Evolutionary conservation across 2,113 vertebrate species (phyloP).

Genomic region (Siniperca chuatsi): DNA sequence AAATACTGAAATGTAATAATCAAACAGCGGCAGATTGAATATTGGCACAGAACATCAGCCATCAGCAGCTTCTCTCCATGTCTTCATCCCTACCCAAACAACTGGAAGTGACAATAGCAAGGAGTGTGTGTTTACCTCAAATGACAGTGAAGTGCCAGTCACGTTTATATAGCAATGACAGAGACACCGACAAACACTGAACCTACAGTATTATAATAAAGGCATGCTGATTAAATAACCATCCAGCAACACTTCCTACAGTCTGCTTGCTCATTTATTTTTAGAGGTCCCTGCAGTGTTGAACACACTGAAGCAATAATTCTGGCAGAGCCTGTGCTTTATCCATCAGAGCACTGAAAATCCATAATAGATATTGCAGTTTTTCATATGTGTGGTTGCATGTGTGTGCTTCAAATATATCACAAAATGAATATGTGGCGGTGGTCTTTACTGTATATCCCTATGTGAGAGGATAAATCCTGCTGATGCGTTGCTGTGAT

Average conservation of each 20-base stretch:
- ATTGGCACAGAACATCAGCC: neutral
- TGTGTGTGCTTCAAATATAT: conserved; percentile 38
- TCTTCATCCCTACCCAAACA: conserved; percentile 17
- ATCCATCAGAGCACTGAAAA: conserved; percentile 61
- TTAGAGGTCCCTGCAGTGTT: conserved; percentile 72
- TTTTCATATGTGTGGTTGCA: conserved; percentile 52
- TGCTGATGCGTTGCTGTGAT: conserved; percentile 41
- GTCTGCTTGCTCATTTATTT: conserved; percentile 73
- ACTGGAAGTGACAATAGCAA: conserved; percentile 5
- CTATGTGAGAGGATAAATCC: conserved; percentile 49
- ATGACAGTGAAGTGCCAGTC: too few relatives aligned
- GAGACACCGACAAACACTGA: conserved; percentile 16
- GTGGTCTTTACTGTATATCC: conserved; percentile 37
- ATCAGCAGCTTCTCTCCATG: neutral
- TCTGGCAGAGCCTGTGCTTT: conserved; percentile 58
- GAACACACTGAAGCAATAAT: conserved; percentile 74
- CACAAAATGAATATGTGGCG: conserved; percentile 55
- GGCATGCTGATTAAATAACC: conserved; percentile 77
- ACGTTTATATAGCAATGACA: conserved; percentile 29
- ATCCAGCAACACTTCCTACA: conserved; percentile 47
- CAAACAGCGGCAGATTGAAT: neutral
- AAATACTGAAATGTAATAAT: neutral
- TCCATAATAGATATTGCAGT: conserved; percentile 55
- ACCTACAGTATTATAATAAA: conserved; percentile 52
- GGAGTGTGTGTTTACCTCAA: too few relatives aligned